Percentiles rank a stretch among this genome's conserved stretches.
These are phyloP conservation scores for Cyclophora punctaria DNA, from an alignment of 2,888 invertebrate species.

Conservation along the genomic window DNA sequence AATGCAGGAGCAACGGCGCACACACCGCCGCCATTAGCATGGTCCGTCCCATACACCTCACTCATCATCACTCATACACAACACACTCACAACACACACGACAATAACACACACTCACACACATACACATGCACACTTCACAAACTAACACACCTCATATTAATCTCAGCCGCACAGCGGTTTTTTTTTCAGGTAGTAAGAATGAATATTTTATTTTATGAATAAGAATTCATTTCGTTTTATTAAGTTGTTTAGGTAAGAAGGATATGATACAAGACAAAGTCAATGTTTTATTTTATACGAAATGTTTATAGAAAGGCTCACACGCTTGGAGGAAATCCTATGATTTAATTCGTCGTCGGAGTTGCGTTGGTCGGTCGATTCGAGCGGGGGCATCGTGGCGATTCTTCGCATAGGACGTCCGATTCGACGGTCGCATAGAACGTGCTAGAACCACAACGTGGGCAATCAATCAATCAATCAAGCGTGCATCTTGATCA, in stretches of 20 bases:
- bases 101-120: slow-evolving; percentile 11
- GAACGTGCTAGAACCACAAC: no score
- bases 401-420: slow-evolving; percentile 35
- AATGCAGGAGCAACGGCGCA: slow-evolving; percentile 81
- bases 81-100: slow-evolving; percentile 15
- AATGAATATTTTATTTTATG: slow-evolving; percentile 31
- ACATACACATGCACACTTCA: slow-evolving; percentile 13
- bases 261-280: slow-evolving; percentile 33
- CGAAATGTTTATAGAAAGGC: slow-evolving; percentile 74
- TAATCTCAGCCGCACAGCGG: slow-evolving; percentile 42
- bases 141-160: slow-evolving; percentile 19
- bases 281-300: slow-evolving; percentile 54
- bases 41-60: slow-evolving; percentile 51
- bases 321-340: slow-evolving; percentile 65
- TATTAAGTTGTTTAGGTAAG: slow-evolving; percentile 42
- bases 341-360: slow-evolving; percentile 66
- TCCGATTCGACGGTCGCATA: slow-evolving; percentile 5
- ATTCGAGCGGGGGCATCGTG: slow-evolving; percentile 36
- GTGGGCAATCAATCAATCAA: no score
- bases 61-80: slow-evolving; percentile 7
- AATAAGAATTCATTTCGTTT: slow-evolving; percentile 42
- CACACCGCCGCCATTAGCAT: slow-evolving; percentile 70
- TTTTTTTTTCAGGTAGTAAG: slow-evolving; percentile 53
- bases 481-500: no score
- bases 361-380: slow-evolving; percentile 55